These are phyloP conservation scores for Brevimyrus niger DNA, from an alignment of 2,113 vertebrate species.

Conservation along the genomic window DNA sequence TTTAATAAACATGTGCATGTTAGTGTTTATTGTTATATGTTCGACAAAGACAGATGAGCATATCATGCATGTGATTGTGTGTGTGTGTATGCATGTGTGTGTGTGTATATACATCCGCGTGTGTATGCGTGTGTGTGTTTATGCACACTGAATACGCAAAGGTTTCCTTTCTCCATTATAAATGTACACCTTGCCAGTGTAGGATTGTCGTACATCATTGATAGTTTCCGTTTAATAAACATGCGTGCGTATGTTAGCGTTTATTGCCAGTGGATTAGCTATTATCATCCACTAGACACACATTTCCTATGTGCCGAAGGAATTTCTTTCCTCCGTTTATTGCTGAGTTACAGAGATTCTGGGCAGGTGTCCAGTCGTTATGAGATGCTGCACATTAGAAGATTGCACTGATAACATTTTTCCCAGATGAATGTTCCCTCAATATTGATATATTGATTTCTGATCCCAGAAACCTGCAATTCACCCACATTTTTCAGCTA, in stretches of 20 bases:
- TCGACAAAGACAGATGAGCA: too few species aligned
- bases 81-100: too few species aligned
- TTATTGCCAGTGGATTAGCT: not conserved
- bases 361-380: not conserved
- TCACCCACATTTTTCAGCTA: not conserved
- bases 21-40: not conserved
- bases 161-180: not conserved
- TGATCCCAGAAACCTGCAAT: not conserved
- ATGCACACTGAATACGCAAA: not conserved
- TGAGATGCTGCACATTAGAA: not conserved
- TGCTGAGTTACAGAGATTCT: not conserved
- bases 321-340: not conserved
- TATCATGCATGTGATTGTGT: too few species aligned
- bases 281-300: not conserved
- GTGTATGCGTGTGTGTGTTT: not conserved
- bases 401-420: not conserved
- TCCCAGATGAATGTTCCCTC: not conserved
- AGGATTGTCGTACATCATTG: not conserved
- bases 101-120: not conserved
- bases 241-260: too few species aligned
- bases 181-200: not conserved
- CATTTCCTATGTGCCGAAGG: not conserved
- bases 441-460: constrained; percentile 7
- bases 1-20: not conserved
- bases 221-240: not conserved